Evolutionary conservation across 2,113 vertebrate species (phyloP).

Genomic region (Lichenostomus cassidix): DNA sequence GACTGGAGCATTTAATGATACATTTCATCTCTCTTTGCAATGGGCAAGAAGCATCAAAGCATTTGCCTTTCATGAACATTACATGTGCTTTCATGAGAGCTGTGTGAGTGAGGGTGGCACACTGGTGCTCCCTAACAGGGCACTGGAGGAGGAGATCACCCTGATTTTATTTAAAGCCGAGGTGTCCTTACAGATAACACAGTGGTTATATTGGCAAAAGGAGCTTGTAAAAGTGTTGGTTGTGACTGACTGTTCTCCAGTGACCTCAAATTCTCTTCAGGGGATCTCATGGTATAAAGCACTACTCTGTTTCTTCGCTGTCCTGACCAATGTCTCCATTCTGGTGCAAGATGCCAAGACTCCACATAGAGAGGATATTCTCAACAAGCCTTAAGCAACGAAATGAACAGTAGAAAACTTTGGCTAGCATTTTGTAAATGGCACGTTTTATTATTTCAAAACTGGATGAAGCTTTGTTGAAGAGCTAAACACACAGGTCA

Average conservation of each 20-base stretch:
- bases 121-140: neutral
- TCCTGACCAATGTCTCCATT: conserved; percentile 1
- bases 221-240: neutral
- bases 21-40: neutral
- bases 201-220: conserved; percentile 19
- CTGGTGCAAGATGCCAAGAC: conserved; percentile 26
- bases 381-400: conserved; percentile 39
- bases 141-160: neutral
- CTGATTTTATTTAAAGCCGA: conserved; percentile 28
- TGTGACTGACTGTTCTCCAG: neutral
- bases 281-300: conserved; percentile 6
- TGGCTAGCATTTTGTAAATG: neutral
- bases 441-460: neutral
- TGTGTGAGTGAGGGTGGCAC: neutral
- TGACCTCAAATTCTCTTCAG: conserved; percentile 50
- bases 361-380: conserved; percentile 12
- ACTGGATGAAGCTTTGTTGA: conserved; percentile 39
- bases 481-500: conserved; percentile 5
- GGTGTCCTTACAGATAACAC: conserved; percentile 35
- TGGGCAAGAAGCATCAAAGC: neutral
- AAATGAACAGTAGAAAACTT: neutral
- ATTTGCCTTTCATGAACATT: neutral
- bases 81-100: neutral
- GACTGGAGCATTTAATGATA: neutral
- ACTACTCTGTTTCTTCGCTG: neutral